Base-by-base conservation (phyloP, 1,140 invertebrate species). In the Trichonephila inaurata region DNA sequence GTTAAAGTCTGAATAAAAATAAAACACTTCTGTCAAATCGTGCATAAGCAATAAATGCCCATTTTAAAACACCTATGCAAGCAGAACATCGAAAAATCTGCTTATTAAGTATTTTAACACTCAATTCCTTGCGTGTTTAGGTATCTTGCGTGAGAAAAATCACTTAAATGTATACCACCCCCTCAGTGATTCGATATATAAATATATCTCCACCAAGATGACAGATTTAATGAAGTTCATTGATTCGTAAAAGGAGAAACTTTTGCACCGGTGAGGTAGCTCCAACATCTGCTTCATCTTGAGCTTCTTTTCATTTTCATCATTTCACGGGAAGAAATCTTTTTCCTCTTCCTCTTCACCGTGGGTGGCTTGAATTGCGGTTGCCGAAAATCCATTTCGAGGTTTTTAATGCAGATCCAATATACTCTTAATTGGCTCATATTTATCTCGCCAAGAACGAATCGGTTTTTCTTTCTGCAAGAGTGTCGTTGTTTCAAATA, bases 331-430 rank as follows among this genome's bases (percentile, higher is more conserved):
- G 72, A 77, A 14, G 72, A 77, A 77, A 33, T 77, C 28, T 51
- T n/a, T 77, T 77, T 77, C n/a, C 1, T 40, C 33, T 40, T 40
- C 33, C n/a, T 19, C 28, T 28, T 60, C 21, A n/a, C 28, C 51
- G 51, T 28, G 14, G n/a, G 19, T 51, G 51, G 51, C 10, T 51
- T 28, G 7, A 4, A 7, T 51, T 16, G 40, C 21, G 82, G 82
- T 58, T n/a, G 40, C 44, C 5, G 44, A 83, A 51, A 83, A 51
- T 83, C 82, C 28, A 77, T 77, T 77, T 33, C 72, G 72, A 60
- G 82, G 82, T 83, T 83, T 83, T 83, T 83, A 83, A 83, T 83
- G 58, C 44, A 51, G 82, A 83, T 60, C 51, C 82, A 83, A 83
- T 83, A 83, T n/a, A 83, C 16, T 51, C 82, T 58, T 83, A 83